Conservation (phyloP, 2,888 invertebrate genomes). For the Byasa hedistus region DNA sequence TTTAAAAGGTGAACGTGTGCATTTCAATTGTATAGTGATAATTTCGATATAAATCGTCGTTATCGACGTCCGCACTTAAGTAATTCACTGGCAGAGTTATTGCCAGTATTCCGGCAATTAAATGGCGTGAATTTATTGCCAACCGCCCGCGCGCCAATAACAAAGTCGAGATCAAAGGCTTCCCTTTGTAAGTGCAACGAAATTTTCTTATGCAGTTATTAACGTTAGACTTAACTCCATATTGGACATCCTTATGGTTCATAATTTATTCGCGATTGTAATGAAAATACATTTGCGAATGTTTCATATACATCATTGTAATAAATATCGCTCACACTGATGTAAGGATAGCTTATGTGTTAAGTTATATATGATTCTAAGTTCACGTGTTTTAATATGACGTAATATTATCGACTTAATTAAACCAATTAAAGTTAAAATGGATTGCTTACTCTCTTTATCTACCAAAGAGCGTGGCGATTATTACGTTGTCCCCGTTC, state of each 20-base stretch:
- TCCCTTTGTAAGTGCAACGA: slow-evolving; percentile 41
- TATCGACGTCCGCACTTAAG: slow-evolving; percentile 37
- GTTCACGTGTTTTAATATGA: background rate
- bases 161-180: slow-evolving; percentile 52
- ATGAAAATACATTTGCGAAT: slow-evolving; percentile 3
- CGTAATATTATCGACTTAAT: background rate
- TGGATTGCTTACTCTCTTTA: background rate
- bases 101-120: slow-evolving; percentile 45
- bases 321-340: background rate
- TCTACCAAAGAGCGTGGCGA: slow-evolving; percentile 1
- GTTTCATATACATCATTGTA: background rate
- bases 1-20: slow-evolving; percentile 31
- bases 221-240: slow-evolving; percentile 33
- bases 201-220: slow-evolving; percentile 36
- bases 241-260: slow-evolving; percentile 28
- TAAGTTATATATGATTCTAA: no score
- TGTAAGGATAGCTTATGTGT: background rate
- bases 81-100: slow-evolving; percentile 48
- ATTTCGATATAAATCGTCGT: slow-evolving; percentile 42
- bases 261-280: slow-evolving; percentile 7
- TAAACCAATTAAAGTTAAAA: background rate
- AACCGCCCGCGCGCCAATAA: slow-evolving; percentile 41
- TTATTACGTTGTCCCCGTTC: background rate
- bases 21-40: slow-evolving; percentile 39
- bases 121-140: slow-evolving; percentile 52